These are phyloP conservation scores for Amphipyra tragopoginis DNA, from an alignment of 2,888 invertebrate species.

Conservation along the genomic window DNA sequence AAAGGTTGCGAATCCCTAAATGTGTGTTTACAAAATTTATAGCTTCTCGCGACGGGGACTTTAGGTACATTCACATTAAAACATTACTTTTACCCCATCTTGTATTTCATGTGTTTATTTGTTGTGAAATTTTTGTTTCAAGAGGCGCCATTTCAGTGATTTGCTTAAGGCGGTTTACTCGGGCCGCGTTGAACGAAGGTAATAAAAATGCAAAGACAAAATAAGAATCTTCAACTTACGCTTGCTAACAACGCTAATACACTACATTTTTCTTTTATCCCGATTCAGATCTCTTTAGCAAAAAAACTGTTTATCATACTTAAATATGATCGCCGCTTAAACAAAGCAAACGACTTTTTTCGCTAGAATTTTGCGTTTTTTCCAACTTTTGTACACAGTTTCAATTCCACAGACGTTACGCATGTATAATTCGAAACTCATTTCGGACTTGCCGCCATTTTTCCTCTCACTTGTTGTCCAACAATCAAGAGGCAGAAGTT, in stretches of 20 bases:
- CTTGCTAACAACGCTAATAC: constrained; percentile 40
- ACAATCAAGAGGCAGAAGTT: constrained; percentile 64
- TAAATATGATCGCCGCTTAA: constrained; percentile 56
- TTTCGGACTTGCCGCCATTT: constrained; percentile 56
- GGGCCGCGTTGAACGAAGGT: no score
- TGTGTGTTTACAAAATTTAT: no score
- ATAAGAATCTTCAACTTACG: constrained; percentile 28
- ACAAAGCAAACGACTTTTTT: constrained; percentile 49
- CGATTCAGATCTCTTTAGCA: constrained; percentile 30
- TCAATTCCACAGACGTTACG: constrained; percentile 69
- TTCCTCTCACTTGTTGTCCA: constrained; percentile 59
- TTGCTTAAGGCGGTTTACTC: no score
- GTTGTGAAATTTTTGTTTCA: no score
- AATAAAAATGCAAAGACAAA: constrained; percentile 48
- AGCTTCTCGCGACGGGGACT: no score
- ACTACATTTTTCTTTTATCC: constrained; percentile 46
- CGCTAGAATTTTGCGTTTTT: constrained; percentile 17
- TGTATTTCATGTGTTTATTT: no score
- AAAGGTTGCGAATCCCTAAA: no score
- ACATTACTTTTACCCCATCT: no score
- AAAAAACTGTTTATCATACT: constrained; percentile 56
- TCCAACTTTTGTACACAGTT: constrained; percentile 54
- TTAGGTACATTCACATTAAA: no score
- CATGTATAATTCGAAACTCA: constrained; percentile 76
- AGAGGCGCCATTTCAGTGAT: no score